Base-by-base conservation (phyloP, 53 echinoderm and acorn worm genomes). In the Hippasteria phrygiana region DNA sequence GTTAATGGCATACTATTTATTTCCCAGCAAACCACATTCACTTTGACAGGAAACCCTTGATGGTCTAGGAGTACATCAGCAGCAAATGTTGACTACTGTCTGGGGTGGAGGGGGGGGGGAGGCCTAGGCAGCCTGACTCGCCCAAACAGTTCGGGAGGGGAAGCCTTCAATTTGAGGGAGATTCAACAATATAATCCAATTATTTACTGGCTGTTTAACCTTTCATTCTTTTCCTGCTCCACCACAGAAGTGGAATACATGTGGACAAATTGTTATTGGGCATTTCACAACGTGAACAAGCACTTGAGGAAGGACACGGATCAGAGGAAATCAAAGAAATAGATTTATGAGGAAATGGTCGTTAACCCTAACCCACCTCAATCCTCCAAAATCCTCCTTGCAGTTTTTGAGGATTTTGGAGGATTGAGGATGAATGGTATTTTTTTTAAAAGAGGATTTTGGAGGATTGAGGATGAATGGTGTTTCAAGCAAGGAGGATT, bases 141-240 rank as follows among this genome's bases (percentile, higher is more conserved):
- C n/a, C n/a, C n/a, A n/a, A n/a, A n/a, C n/a, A n/a, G n/a, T n/a
- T 29, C 1, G 54, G 20, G 4, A 11, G 8, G 56, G 79, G 79
- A 79, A 79, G 79, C 59, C 36, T 79, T 79, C 79, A 79, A 79
- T 79, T 79, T 79, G 40, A 17, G 29, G 79, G 55, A 55, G 39
- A 45, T 62, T 37, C 18, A 27, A n/a, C 16, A 39, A 22, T 27
- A 37, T 79, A 59, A 79, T 59, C 79, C 1, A 20, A 79, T 79
- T 79, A 79, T 55, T 79, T 56, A 38, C 41, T 59, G 62, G 56
- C 79, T 53, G 56, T 79, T 79, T 59, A 55, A 67, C 34, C 35
- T 67, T 20, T 1, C 34, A 2, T 38, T 79, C 56, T 79, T 13
- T 56, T 79, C 42, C 24, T 56, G 37, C 35, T 46, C 24, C 78